These are phyloP conservation scores for Sciurus vulgaris DNA, from an alignment of 2,797 vertebrate genomes.

Conservation along the genomic window DNA sequence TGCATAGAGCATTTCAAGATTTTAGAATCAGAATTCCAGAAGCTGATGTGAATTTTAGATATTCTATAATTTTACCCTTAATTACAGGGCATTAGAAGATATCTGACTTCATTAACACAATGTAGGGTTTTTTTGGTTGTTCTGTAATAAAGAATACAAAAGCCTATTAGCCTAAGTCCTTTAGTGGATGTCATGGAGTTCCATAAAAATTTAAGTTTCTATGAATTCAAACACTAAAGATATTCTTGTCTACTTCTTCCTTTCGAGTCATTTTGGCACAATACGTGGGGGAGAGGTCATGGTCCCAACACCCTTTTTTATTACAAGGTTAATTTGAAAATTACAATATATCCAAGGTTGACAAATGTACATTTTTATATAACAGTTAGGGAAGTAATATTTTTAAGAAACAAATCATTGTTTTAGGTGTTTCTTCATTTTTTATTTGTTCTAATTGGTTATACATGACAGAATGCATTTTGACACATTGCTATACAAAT, in stretches of 20 bases:
- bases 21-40: not conserved
- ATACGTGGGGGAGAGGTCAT: not conserved
- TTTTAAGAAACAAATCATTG: too few species aligned
- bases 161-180: not conserved
- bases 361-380: too few species aligned
- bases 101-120: slow-evolving; percentile 18
- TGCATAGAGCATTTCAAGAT: not conserved
- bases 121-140: not conserved
- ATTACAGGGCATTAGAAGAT: not conserved
- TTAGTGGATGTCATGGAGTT: not conserved
- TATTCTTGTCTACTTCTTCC: not conserved
- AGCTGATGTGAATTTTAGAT: slow-evolving; percentile 34
- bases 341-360: too few species aligned
- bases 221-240: not conserved
- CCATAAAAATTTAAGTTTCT: not conserved
- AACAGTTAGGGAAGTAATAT: too few species aligned
- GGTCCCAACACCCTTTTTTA: not conserved
- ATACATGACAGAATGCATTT: too few species aligned
- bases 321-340: too few species aligned
- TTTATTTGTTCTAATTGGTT: too few species aligned
- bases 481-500: too few species aligned
- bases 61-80: not conserved
- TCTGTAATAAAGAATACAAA: not conserved
- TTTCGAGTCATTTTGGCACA: not conserved
- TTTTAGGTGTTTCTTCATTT: too few species aligned